Evolutionary conservation across 2,113 vertebrate genomes (phyloP), one percentile per base, ranked within the genome.

Genomic region (Alectura lathami): DNA sequence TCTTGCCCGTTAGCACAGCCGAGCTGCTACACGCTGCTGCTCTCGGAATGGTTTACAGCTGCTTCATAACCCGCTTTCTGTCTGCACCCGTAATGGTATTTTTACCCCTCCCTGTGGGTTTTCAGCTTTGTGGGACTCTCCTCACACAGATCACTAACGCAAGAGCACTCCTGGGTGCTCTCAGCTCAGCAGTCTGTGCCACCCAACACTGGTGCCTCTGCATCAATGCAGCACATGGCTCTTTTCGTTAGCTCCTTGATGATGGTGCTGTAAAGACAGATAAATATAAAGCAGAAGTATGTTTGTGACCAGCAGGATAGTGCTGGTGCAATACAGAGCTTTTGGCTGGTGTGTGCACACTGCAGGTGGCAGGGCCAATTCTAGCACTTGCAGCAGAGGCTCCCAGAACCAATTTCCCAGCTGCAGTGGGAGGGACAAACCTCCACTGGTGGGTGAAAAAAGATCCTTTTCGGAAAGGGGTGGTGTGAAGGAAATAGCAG

Each of bases 1-100:
- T 50, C 36, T 47, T 21, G 1, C 40, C 54, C 70, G 90, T 63
- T 92, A 96, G 91, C 92, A 87, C 96, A 97, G 62, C 73, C 40
- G 63, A 81, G 51, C 42, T 51, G 66, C 47, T 73, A 76, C 50
- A 4, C 3, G 0, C 42, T 23, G 76, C 40, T 63, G 34, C 70
- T 76, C 66, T 66, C 1, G 2, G 69, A 6, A 32, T 4, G 50
- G 7, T 53, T 26, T 53, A 29, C 26, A 53, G 17, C 27, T 1
- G 8, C 17, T 43, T 34, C 34, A 3, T 24, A 47, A 34, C 7
- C 56, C 63, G 30, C 59, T 77, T 29, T 27, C 38, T 69, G 3
- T 27, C 63, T 54, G 83, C 38, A 63, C 4, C 18, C 12, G 10
- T 47, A 47, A 45, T 32, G 3, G 43, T 36, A 11, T 14, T 21